Base-by-base conservation (phyloP, 1,140 invertebrate genomes). In the Lerema accius region DNA sequence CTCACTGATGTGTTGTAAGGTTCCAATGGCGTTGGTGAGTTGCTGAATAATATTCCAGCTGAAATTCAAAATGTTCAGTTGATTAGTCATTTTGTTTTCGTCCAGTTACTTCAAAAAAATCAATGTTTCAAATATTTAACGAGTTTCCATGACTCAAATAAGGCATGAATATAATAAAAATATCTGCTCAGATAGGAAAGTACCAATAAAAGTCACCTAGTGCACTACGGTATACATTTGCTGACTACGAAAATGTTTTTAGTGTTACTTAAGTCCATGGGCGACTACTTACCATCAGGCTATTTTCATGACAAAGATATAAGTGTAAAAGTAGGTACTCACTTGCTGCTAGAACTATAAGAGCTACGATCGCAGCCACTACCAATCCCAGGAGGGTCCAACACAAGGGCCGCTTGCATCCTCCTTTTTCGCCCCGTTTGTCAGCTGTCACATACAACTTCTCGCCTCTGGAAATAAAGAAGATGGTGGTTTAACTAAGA, bases 391-490 rank as follows among this genome's bases (percentile, higher is more conserved):
- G 83, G 14, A 95, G 78, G 17, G 92, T 92, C 94, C 94, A 95
- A 71, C 94, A 95, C 0, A 94, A 83, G 61, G 93, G 92, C 75
- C 93, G 92, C 78, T 93, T 94, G 91, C 94, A 94, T 4, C 92
- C 92, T 23, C 93, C 94, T 60, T 93, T 94, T 60, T 93, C 92
- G 3, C 93, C 92, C 42, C 95, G 90, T 77, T 96, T 96, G 78
- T 96, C 95, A 76, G 95, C 95, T 9, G 95, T 96, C 45, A 96
- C 94, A 73, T 96, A 96, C 32, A 96, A 81, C 80, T 96, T 96
- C 84, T 96, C 95, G 51, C 95, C 95, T 84, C 95, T 95, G 93
- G 43, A 94, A 94, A 73, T 19, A 63, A 65, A 45, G n/a, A n/a
- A n/a, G n/a, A n/a, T n/a, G n/a, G n/a, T n/a, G n/a, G n/a, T n/a